Percentiles rank a stretch among this genome's conserved stretches.
Evolutionary conservation across 2,113 vertebrate species (phyloP).

Genomic region (Empidonax alnorum): DNA sequence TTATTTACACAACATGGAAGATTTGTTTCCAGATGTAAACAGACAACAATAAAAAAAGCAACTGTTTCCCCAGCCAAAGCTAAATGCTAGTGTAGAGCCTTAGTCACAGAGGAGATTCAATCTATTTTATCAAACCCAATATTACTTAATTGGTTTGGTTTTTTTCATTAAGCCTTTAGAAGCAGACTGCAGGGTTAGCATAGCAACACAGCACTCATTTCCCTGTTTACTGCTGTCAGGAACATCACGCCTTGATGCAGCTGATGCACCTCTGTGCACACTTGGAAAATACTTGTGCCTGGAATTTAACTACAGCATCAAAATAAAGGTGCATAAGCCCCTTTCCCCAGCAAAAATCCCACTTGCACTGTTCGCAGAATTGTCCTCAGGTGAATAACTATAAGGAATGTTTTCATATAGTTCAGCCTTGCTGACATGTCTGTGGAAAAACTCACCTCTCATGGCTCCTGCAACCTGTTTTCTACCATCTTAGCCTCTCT

Average conservation of each 20-base stretch:
- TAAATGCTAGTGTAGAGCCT: background rate
- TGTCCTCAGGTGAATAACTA: background rate
- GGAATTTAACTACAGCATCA: background rate
- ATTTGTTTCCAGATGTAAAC: constrained; percentile 40
- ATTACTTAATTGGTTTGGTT: constrained; percentile 61
- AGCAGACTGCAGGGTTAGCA: constrained; percentile 4
- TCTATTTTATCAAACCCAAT: constrained; percentile 44
- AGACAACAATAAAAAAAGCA: background rate
- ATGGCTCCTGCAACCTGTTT: background rate
- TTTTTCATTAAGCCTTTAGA: constrained; percentile 44
- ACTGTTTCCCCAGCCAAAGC: background rate
- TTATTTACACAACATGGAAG: constrained; percentile 35
- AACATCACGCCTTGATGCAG: background rate
- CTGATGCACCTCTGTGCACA: background rate
- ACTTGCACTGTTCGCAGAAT: background rate
- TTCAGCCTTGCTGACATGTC: background rate
- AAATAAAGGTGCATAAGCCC: background rate
- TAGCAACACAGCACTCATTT: background rate
- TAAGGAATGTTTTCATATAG: background rate
- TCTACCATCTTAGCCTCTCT: background rate
- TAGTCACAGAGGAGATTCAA: constrained; percentile 22
- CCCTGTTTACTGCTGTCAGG: background rate
- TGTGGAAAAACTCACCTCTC: background rate
- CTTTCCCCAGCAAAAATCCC: background rate
- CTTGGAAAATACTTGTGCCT: background rate